These are phyloP conservation scores for Nesometra sesokonis DNA, from an alignment of 35 echinoderm and acorn worm species.

Conservation along the genomic window DNA sequence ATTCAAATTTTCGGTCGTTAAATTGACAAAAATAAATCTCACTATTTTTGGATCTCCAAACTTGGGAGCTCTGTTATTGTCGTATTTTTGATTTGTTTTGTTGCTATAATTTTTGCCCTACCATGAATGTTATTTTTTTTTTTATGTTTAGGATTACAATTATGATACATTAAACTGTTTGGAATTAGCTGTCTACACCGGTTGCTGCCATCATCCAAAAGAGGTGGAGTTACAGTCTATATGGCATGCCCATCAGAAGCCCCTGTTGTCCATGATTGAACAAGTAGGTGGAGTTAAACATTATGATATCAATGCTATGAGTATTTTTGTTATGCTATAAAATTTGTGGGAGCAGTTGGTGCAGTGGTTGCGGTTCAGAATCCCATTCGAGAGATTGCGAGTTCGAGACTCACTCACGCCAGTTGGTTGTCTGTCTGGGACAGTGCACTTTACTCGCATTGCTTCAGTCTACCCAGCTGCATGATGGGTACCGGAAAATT, in stretches of 20 bases:
- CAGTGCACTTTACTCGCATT: no score
- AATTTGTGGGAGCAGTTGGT: no score
- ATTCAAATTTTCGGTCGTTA: no score
- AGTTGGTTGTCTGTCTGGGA: neutral
- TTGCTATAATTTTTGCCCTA: neutral
- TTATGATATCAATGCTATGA: neutral
- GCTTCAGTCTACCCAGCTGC: no score
- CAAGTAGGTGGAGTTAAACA: conserved; percentile 17
- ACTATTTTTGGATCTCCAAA: no score
- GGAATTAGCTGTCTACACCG: conserved; percentile 35
- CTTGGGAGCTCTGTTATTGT: no score
- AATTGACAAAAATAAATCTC: no score
- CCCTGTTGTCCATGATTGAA: conserved; percentile 46
- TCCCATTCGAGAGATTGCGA: no score
- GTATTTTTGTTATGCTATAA: neutral
- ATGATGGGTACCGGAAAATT: no score
- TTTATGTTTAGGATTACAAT: conserved; percentile 41
- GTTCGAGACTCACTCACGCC: no score
- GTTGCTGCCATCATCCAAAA: conserved; percentile 49
- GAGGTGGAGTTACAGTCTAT: conserved; percentile 19
- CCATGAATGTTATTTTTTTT: neutral
- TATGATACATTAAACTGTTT: conserved; percentile 57
- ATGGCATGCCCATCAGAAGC: conserved; percentile 29
- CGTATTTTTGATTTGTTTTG: neutral
- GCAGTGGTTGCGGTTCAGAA: no score